Percentiles rank a stretch among this genome's conserved stretches.
Conservation (phyloP, 2,113 vertebrate genomes). For the Corythornis madagascariensis region DNA sequence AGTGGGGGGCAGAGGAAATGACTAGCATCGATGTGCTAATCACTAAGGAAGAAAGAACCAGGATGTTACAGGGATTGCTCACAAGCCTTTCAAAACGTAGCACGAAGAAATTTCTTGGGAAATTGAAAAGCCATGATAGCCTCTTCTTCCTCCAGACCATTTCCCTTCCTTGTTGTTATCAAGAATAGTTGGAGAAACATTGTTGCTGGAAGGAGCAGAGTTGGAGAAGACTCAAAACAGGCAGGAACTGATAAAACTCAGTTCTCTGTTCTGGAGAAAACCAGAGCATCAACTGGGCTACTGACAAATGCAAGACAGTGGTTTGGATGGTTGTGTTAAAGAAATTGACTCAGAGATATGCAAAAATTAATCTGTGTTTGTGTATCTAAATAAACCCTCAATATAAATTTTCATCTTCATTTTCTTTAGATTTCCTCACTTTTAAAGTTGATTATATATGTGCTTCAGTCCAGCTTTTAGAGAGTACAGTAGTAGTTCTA, state of each 20-base stretch:
- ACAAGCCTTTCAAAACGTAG: conserved; percentile 22
- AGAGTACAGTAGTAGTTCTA: neutral
- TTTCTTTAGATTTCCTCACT: neutral
- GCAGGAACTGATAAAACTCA: conserved; percentile 22
- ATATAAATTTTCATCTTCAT: neutral
- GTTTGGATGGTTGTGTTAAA: neutral
- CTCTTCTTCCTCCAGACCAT: conserved; percentile 30
- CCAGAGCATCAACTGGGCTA: neutral
- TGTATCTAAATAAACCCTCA: neutral
- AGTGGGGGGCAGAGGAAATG: conserved; percentile 9
- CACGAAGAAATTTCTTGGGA: conserved; percentile 29
- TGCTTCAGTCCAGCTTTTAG: neutral
- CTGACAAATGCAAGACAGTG: neutral
- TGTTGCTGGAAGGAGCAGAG: neutral
- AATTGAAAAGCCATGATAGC: conserved; percentile 30
- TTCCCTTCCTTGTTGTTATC: conserved; percentile 26
- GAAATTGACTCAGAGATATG: neutral
- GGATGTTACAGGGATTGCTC: conserved; percentile 25
- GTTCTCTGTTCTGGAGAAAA: neutral
- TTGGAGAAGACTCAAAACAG: conserved; percentile 19
- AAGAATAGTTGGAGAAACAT: neutral
- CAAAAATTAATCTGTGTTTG: neutral
- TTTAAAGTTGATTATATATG: neutral
- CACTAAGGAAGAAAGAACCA: conserved; percentile 40
- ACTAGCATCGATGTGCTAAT: neutral